Evolutionary conservation across 2,113 vertebrate species (phyloP).

Genomic region (Alces alces): DNA sequence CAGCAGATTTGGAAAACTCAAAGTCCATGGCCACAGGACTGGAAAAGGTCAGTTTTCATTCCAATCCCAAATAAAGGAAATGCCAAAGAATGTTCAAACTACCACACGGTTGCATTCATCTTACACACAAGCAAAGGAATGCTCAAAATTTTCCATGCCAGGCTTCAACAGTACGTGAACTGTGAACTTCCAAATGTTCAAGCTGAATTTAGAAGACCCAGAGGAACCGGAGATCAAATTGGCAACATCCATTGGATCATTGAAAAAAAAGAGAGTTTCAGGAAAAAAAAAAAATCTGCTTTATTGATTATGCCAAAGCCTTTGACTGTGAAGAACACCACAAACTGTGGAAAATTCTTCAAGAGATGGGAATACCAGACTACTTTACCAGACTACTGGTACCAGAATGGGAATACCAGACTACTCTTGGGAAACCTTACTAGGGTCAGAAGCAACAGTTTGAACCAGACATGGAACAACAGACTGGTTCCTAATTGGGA

Average conservation of each 20-base stretch:
- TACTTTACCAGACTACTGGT: neutral
- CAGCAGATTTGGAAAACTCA: neutral
- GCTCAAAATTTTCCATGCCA: neutral
- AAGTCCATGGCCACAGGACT: neutral
- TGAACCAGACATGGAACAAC: neutral
- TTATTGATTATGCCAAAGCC: neutral
- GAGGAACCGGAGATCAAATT: neutral
- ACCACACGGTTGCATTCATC: neutral
- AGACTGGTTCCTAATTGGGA: neutral
- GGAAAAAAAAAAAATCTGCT: neutral
- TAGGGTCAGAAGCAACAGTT: neutral
- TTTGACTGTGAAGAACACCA: neutral
- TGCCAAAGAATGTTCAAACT: neutral
- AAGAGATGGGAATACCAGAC: neutral
- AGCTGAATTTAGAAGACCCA: neutral
- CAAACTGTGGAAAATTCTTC: neutral
- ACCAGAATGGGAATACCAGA: neutral
- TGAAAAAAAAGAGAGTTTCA: neutral
- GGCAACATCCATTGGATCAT: neutral
- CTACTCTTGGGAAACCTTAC: neutral
- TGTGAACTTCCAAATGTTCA: neutral
- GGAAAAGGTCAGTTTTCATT: neutral
- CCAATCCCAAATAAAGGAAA: neutral
- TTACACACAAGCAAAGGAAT: neutral
- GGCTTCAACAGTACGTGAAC: neutral